Evolutionary conservation across 2,888 invertebrate genomes (phyloP).

Genomic region (Heliconius aoede): DNA sequence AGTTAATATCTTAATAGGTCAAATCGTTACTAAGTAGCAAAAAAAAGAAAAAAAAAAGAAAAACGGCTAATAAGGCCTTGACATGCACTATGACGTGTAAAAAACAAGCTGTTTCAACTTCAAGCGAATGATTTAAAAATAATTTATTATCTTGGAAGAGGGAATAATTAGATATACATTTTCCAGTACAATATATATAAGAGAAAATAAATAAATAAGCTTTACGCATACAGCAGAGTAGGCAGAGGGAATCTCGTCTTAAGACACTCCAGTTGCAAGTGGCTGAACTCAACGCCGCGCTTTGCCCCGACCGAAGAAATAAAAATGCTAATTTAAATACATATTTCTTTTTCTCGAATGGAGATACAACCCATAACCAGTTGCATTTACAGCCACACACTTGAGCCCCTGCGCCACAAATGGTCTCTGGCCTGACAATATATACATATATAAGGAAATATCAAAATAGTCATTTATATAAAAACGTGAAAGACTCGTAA

Average conservation of each 20-base stretch:
- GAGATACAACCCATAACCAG: too few species aligned
- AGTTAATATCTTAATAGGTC: conserved; percentile 9
- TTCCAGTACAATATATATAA: neutral
- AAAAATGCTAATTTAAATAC: too few species aligned
- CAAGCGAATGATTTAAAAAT: neutral
- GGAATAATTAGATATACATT: neutral
- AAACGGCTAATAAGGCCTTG: neutral
- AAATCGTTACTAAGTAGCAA: neutral
- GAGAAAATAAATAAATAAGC: too few species aligned
- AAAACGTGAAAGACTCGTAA: neutral
- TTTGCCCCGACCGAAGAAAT: too few species aligned
- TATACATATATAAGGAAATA: neutral
- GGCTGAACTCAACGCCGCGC: too few species aligned
- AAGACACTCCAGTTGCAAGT: too few species aligned
- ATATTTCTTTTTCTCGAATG: too few species aligned
- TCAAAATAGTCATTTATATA: neutral
- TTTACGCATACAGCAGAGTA: too few species aligned
- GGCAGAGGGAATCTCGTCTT: too few species aligned
- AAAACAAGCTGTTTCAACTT: neutral
- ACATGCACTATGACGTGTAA: conserved; percentile 13
- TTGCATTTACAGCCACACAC: too few species aligned
- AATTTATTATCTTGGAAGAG: neutral
- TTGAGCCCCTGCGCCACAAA: too few species aligned
- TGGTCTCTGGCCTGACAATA: too few species aligned
- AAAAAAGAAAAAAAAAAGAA: neutral